Base-by-base conservation (phyloP, 1,140 invertebrate genomes). In the Diplogasteroides magnus region DNA sequence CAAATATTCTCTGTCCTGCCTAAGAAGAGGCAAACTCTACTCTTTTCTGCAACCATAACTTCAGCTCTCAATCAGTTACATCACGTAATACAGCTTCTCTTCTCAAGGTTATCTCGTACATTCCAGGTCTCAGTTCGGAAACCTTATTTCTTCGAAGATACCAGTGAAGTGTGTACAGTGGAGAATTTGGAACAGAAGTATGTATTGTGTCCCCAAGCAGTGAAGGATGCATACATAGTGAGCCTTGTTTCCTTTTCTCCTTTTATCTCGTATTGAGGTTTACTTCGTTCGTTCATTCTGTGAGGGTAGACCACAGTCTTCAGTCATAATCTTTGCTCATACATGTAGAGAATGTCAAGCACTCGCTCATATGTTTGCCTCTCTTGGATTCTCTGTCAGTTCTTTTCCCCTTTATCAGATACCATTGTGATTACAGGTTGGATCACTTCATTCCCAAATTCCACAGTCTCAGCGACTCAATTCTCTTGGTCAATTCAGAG, bases 1-100 rank as follows among this genome's bases (percentile, higher is more conserved):
- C 94, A 97, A 84, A 94, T 98, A 69, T 84, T 94, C 1, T 88
- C 90, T 64, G 87, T 93, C 67, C 85, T 99, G 56, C 93, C 95
- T 2, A 88, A 91, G 27, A 86, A 86, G 29, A 86, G 93, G 29
- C 94, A 98, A 85, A 98, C 94, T 0, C 84, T 98, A 2, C 83
- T 99, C 27, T 98, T 99, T 85, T 97, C 94, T 2, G 97, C 97
- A 1, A 99, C 97, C 11, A 77, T 77, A 31, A 77, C 76, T 2
- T 66, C 62, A 11, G 76, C 73, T 0, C 64, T 77, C n/a, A 74
- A 37, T 25, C 55, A 75, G 55, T 63, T 77, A 1, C 75, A 77
- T 59, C 60, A 82, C 68, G 69, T 71, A n/a, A n/a, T n/a, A n/a
- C n/a, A n/a, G n/a, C 48, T 64, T 32, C 32, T 57, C 15, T 0